phyloP scores from a whole-genome alignment of 2,888 invertebrate species.

The Cyrtodaria siliqua region DNA sequence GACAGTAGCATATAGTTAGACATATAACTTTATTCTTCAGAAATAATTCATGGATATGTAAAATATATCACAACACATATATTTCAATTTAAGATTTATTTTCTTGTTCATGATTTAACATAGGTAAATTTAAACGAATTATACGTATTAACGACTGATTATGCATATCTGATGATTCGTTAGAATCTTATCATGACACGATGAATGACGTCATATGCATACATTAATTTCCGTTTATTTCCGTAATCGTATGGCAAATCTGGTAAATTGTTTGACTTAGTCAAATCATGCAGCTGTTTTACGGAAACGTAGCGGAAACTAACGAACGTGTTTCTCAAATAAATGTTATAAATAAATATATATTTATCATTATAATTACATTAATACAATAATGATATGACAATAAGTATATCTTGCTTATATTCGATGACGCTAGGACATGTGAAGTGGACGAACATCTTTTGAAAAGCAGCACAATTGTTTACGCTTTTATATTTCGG shows the following conservation, averaged over 20 bases:
- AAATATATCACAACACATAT: neutral
- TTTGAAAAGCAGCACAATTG: neutral
- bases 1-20: too few relatives aligned
- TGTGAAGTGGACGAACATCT: neutral
- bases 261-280: neutral
- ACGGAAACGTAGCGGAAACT: constrained; percentile 2
- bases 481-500: neutral
- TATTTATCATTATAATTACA: constrained; percentile 6
- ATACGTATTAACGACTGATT: constrained; percentile 50
- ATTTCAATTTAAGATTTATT: constrained; percentile 49
- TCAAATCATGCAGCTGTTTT: too few relatives aligned
- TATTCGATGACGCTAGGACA: too few relatives aligned
- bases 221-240: constrained; percentile 18
- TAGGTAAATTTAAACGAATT: constrained; percentile 70
- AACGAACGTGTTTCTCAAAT: constrained; percentile 6
- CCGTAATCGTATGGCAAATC: neutral
- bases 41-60: too few relatives aligned
- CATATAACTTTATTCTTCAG: too few relatives aligned
- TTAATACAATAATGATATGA: neutral
- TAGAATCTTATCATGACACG: constrained; percentile 25
- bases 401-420: neutral
- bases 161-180: constrained; percentile 47
- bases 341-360: constrained; percentile 17
- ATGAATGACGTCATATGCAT: constrained; percentile 32
- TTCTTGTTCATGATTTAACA: constrained; percentile 73